Percentiles rank a stretch among this genome's conserved stretches.
Evolutionary conservation across 2,797 vertebrate species (phyloP).

Genomic region (Choloepus didactylus): DNA sequence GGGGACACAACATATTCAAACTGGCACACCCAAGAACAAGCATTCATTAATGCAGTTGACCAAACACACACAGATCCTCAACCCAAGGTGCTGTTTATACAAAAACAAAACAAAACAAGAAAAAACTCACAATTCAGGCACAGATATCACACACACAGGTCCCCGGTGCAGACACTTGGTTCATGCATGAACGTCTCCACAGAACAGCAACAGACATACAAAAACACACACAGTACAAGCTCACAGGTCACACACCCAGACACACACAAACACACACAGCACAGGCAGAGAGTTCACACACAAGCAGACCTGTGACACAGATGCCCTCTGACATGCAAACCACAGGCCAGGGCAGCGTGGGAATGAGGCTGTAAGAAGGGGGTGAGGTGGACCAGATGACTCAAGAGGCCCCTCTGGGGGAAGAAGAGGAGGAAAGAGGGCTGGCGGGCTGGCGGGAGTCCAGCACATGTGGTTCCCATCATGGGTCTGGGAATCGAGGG

Average conservation of each 20-base stretch:
- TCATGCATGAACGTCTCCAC: too few relatives aligned
- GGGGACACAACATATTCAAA: too few relatives aligned
- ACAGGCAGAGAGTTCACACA: background rate
- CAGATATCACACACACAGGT: background rate
- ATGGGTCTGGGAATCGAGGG: slow-evolving; percentile 78
- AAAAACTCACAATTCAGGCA: background rate
- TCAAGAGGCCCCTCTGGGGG: slow-evolving; percentile 61
- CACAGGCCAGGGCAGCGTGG: slow-evolving; percentile 57
- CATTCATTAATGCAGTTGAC: too few relatives aligned
- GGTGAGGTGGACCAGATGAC: slow-evolving; percentile 2
- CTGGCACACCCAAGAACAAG: background rate
- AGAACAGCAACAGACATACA: background rate
- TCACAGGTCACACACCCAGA: background rate
- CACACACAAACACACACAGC: background rate
- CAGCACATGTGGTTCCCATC: slow-evolving; percentile 80
- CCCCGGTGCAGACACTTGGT: background rate
- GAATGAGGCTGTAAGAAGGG: slow-evolving; percentile 57
- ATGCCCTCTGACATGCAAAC: background rate
- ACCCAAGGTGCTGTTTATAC: background rate
- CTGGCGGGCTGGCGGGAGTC: background rate
- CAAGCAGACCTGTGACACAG: background rate
- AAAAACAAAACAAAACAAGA: background rate
- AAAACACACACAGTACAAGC: background rate
- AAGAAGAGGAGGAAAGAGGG: background rate
- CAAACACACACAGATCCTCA: background rate